Base-by-base conservation (phyloP, 92 coral and sea anemone genomes). In the Paramuricea clavata region DNA sequence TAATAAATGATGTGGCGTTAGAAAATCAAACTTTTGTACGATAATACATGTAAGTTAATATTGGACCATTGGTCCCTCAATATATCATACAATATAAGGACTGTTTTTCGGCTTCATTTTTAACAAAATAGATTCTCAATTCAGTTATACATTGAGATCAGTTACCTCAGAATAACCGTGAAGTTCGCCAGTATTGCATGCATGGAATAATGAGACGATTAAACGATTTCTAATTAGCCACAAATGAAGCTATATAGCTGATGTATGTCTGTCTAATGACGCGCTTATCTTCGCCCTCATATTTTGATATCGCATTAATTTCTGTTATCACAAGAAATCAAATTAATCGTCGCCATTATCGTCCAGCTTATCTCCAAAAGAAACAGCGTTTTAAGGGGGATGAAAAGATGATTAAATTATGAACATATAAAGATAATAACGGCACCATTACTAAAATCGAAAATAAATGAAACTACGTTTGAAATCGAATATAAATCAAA, bases 281-380 rank as follows among this genome's bases (percentile, higher is more conserved):
- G 52, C 65, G 33, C 72, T 34, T 79, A 79, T 79, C 84, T 61
- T 17, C 23, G 26, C 39, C 19, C 64, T 79, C 59, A 31, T 79
- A 67, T 79, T 79, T 79, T 79, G 84, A 57, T 79, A 59, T 36
- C 21, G 23, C 1, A 57, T 79, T 61, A 60, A 59, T 59, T 79
- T 61, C 84, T 79, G 72, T 79, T 57, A 57, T 79, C 84, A 79
- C 65, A 17, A 60, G 50, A 36, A 54, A 65, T 79, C 73, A 61
- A 26, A 60, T 59, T 79, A 79, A 59, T 16, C 30, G 57, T 25
- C 22, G 23, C 31, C 43, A 69, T 30, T 33, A 33, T 69, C 30
- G 7, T 72, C 35, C 13, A 65, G 39, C 28, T 65, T 28, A 26
- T 65, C 68, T 26, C n/a, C 0, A 1, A 31, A 31, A 31, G 72